A percentile compares a stretch with the other conserved stretches of the same genome.
Conservation (phyloP, 1,140 invertebrate genomes). For the Neotoxoptera formosana region DNA sequence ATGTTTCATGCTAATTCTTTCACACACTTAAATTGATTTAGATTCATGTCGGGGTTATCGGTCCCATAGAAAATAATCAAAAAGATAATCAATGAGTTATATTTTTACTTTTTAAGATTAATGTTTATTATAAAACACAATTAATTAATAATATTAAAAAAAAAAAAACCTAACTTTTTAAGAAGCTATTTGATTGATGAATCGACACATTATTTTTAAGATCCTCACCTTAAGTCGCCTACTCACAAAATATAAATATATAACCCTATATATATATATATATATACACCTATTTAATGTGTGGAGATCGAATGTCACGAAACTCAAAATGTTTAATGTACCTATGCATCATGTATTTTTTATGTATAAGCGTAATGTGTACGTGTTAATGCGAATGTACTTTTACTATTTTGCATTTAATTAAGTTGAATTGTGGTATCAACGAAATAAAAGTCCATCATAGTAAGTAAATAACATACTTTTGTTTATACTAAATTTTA, state of each 20-base stretch:
- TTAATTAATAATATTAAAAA: not conserved
- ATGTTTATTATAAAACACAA: not conserved
- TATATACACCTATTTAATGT: not conserved
- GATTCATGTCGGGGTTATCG: not conserved
- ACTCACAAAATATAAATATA: not conserved
- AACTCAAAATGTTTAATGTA: not conserved
- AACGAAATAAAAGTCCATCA: not conserved
- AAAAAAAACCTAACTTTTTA: not conserved
- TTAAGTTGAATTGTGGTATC: not conserved
- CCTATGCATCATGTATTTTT: not conserved
- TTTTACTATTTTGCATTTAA: not conserved
- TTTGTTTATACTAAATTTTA: no score
- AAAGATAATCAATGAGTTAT: not conserved
- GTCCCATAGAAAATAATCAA: not conserved
- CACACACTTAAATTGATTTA: not conserved
- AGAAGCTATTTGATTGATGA: no score
- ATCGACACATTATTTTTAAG: no score
- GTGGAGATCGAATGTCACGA: not conserved
- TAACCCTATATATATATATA: no score
- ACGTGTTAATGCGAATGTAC: not conserved
- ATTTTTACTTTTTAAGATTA: not conserved
- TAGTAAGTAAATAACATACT: no score
- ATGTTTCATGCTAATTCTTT: not conserved
- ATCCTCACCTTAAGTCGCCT: no score
- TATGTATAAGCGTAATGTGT: no score